Percentiles rank a stretch among this genome's conserved stretches.
These are phyloP conservation scores for Alentia gelatinosa DNA, from an alignment of 2,888 invertebrate species.

Conservation along the genomic window DNA sequence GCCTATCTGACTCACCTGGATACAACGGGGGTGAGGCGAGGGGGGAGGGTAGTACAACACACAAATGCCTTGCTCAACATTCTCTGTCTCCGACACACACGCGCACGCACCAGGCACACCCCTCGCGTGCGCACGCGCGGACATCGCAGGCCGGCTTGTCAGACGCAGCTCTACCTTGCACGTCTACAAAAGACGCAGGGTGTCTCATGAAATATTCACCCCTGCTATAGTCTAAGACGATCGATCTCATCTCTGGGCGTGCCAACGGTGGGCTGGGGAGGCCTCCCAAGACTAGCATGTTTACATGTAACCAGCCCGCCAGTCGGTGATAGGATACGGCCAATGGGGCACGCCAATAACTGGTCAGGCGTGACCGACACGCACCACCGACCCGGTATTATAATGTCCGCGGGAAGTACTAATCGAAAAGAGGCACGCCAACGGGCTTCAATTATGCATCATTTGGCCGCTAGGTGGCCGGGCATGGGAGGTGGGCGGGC, in stretches of 20 bases:
- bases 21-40: no score
- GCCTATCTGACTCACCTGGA: no score
- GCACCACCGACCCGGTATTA: background rate
- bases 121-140: background rate
- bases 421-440: slow-evolving; percentile 10
- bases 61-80: no score
- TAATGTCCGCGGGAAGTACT: background rate
- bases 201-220: background rate
- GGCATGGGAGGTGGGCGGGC: background rate
- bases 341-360: background rate
- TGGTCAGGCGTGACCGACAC: background rate
- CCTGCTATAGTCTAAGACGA: background rate
- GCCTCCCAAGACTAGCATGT: background rate
- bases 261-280: background rate
- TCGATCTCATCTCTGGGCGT: background rate
- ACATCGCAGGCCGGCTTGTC: background rate
- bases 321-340: background rate
- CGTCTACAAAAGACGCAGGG: background rate
- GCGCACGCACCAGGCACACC: no score
- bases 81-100: no score
- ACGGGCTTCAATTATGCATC: background rate
- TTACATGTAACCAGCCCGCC: background rate
- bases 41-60: no score
- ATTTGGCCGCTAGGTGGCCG: background rate
- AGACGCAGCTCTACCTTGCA: background rate